Base-by-base conservation (phyloP, 30 jellyfish, hydroid and myxozoan species). In the Hydractinia echinata region DNA sequence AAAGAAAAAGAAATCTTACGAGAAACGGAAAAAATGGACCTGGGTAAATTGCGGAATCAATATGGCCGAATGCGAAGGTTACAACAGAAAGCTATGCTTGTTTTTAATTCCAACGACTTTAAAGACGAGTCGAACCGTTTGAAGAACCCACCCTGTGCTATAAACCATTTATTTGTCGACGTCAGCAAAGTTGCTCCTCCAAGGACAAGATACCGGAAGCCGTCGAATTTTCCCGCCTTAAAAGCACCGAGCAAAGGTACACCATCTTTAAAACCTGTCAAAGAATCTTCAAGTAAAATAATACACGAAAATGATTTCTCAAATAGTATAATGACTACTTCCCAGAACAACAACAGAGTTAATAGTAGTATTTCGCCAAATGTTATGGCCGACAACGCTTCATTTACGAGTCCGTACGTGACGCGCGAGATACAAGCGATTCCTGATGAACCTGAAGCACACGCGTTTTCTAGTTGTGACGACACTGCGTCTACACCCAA, bases 41-140 rank as follows among this genome's bases (percentile, higher is more conserved):
- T 90, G 66, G 69, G 74, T 58, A 82, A 86, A 20, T 56, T 90
- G 56, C 92, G 80, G 79, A 81, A 60, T 48, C 97, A 90, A 66
- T 90, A 90, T 79, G 90, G 85, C 69, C 95, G 95, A 76, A 90
- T 90, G 97, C 86, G 95, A 8, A 78, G 87, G 61, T 51, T 90
- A 51, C 97, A 90, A 54, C 86, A 82, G 87, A 90, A 77, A 15
- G 91, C 95, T 61, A 86, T 90, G 95, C 83, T 90, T 51, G 97
- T 90, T 39, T 90, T 90, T 83, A 89, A 89, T 48, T 53, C 93
- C 54, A 71, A 79, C 89, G 82, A 86, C 55, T 76, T 66, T 48
- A 91, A 90, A 64, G 52, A 83, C 44, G 79, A 89, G 4, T 51
- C 90, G 79, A 79, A 73, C 15, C 77, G 78, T 19, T 53, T 64